Evolutionary conservation across 2,888 invertebrate species (phyloP), one percentile per base, ranked within the genome.

Genomic region (Cataglyphis livida): DNA sequence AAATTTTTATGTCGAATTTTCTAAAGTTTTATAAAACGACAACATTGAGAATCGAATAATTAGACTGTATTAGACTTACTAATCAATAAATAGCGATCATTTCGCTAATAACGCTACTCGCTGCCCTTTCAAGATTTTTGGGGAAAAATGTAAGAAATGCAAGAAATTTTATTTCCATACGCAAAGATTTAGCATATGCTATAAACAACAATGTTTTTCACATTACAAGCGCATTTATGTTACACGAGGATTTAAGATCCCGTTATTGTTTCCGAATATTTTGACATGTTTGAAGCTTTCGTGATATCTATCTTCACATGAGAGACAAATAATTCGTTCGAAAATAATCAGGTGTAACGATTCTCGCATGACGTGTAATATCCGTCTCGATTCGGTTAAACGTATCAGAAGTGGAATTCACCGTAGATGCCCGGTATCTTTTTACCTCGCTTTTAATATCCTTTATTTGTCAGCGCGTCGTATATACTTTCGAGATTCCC

Each of bases 401-500:
- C 21, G 15, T 32, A 44, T 21, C 75, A 57, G 65, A 12, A 44
- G 15, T 6, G n/a, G 38, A 54, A 38, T 66, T 78, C 44, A 44
- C 2, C 59, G 35, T 61, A 35, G 35, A 57, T 41, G 28, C 12
- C 28, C 15, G 12, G 9, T 54, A 66, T 76, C 54, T 76, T 54
- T 18, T 66, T 66, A 51, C 25, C 32, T 21, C 28, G 32, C 18
- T 68, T 70, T 32, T 70, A 59, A 41, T 71, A 35, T 59, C 18
- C 18, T 54, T 76, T 66, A 41, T 54, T 32, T 18, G 15, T 44
- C 70, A n/a, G 28, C 68, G 51, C 54, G 51, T 65, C 28, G 38
- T 59, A 5, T 51, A 51, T 59, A 59, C 44, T 35, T 70, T 70
- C 35, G 71, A 71, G 71, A 18, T 70, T 79, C 70, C 70, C 44